Base-by-base conservation (phyloP, 2,113 vertebrate species). In the Vimba vimba region DNA sequence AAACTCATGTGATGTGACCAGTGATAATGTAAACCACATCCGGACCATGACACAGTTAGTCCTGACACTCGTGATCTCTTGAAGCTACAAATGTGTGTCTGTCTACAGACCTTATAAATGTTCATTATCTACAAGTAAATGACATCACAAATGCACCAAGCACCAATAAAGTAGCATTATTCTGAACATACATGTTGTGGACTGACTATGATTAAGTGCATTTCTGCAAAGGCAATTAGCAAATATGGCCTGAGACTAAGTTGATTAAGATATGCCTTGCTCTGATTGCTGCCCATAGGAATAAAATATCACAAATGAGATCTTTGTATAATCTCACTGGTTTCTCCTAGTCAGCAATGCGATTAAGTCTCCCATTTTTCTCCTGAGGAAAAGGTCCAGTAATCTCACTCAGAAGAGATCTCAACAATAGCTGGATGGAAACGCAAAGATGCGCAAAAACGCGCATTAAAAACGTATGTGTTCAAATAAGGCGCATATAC, bases 1-100 rank as follows among this genome's bases (percentile, higher is more conserved):
- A 81, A 68, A 80, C 62, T 50, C 62, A 82, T 52, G 57, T 82
- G 25, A 69, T 82, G 79, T 33, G 62, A 68, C 74, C 27, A 77
- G 8, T 30, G 74, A 77, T 82, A 82, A 68, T 15, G 10, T 17
- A 50, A 33, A 66, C 39, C 43, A 50, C 62, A 68, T 68, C 79
- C 25, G 25, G n/a, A n/a, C n/a, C n/a, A n/a, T 68, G 2, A 64
- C 62, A 47, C 36, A 45, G n/a, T 62, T 43, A 62, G 3, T 4
- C 55, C 23, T 43, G 33, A 60, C 11, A 12, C 4, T n/a, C 39
- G 4, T 4, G 71, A 15, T 27, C 36, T 13, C 17, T 15, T 79
- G 17, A 39, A 36, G 30, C 33, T 43, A 43, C 33, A 79, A 55
- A 79, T n/a, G 6, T 9, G 47, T 27, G 73, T 15, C 52, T 39